Conservation (phyloP, 2,797 vertebrate genomes). For the Sebastes cheni region DNA sequence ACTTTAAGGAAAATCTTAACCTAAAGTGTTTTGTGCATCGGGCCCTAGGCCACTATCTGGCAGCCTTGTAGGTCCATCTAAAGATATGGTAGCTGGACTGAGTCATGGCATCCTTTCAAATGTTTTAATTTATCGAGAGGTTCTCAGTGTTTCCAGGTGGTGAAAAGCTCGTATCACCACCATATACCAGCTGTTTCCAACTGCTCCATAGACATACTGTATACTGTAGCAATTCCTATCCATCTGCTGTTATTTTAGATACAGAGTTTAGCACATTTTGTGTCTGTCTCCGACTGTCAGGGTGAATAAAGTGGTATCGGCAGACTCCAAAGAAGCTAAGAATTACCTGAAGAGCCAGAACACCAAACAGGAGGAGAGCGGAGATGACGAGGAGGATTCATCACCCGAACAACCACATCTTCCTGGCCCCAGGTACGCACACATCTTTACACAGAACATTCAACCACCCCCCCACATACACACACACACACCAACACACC, state of each 20-base stretch:
- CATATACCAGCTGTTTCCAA: background rate
- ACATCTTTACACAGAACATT: background rate
- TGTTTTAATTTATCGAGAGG: background rate
- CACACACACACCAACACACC: no score
- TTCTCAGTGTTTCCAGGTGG: background rate
- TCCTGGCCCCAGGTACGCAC: conserved; percentile 76
- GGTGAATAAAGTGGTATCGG: conserved; percentile 92
- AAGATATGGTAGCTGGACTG: background rate
- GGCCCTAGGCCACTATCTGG: no score
- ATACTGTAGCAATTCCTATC: background rate
- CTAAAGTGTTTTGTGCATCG: background rate
- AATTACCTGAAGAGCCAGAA: conserved; percentile 85
- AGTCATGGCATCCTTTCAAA: background rate
- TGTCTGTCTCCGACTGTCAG: conserved; percentile 65
- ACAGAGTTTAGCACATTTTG: background rate
- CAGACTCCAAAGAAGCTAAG: conserved; percentile 90
- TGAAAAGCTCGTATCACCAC: background rate
- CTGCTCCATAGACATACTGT: background rate
- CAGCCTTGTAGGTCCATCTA: no score
- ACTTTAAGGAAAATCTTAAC: background rate
- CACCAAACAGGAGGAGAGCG: conserved; percentile 59
- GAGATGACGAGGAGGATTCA: conserved; percentile 24
- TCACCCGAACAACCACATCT: conserved; percentile 12
- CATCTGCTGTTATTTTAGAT: background rate
- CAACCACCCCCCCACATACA: no score